A percentile compares a stretch with the other conserved stretches of the same genome.
Evolutionary conservation across 2,113 vertebrate genomes (phyloP).

Genomic region (Hemibates koningsi): DNA sequence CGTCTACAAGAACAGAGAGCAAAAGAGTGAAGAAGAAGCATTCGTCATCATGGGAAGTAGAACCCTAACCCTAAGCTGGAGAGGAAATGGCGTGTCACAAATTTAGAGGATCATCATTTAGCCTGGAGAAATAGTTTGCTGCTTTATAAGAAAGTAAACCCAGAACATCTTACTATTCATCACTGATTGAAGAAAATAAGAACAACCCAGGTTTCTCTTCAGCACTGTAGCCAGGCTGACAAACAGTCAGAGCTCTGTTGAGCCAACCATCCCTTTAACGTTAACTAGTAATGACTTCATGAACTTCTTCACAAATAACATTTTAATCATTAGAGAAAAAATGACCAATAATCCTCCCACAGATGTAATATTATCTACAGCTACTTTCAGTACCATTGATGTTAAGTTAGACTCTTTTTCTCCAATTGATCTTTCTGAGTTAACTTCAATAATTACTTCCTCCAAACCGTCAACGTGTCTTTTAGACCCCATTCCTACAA

Average conservation of each 20-base stretch:
- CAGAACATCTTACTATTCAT: rapidly evolving
- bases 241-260: rapidly evolving
- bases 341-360: too few species aligned
- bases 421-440: too few species aligned
- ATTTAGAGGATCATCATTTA: background rate
- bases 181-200: background rate
- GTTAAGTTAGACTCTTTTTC: too few species aligned
- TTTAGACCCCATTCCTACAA: too few species aligned
- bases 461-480: too few species aligned
- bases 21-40: background rate
- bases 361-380: too few species aligned
- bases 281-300: background rate
- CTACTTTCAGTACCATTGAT: too few species aligned
- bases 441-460: too few species aligned
- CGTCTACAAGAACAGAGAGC: background rate
- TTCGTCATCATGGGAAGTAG: rapidly evolving
- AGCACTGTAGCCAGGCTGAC: background rate
- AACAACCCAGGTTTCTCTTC: background rate
- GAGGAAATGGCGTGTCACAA: background rate
- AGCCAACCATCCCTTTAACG: background rate
- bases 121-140: background rate
- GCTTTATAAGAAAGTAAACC: background rate
- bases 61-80: background rate
- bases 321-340: too few species aligned
- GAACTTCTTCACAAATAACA: background rate